phyloP scores from a whole-genome alignment of 2,888 invertebrate species.

The Leptothorax acervorum region DNA sequence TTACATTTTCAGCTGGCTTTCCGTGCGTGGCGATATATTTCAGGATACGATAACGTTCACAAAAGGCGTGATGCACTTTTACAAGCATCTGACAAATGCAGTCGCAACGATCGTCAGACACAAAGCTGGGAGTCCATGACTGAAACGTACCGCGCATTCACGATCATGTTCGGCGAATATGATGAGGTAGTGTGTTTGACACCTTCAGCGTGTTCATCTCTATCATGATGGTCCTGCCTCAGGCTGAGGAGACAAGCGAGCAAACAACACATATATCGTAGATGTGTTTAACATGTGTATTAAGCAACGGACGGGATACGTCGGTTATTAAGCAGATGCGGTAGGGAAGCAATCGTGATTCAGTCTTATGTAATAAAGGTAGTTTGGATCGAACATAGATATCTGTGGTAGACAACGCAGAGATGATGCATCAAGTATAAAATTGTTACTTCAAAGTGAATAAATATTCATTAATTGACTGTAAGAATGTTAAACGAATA shows the following conservation, averaged over 20 bases:
- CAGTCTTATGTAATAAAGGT: constrained; percentile 43
- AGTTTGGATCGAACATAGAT: background rate
- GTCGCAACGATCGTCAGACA: constrained; percentile 66
- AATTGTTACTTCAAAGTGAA: background rate
- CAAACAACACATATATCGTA: constrained; percentile 55
- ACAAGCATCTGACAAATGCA: constrained; percentile 52
- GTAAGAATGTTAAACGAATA: background rate
- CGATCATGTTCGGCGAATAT: constrained; percentile 54
- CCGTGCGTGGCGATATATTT: background rate
- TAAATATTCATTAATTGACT: background rate
- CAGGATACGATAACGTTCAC: background rate
- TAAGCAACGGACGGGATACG: constrained; percentile 65
- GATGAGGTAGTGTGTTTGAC: constrained; percentile 73
- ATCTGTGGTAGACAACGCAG: background rate
- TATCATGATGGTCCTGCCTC: constrained; percentile 60
- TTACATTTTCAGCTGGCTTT: background rate
- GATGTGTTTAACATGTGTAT: constrained; percentile 63
- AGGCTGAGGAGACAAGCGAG: constrained; percentile 62
- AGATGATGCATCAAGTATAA: background rate
- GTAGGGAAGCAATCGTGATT: constrained; percentile 62
- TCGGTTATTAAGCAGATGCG: constrained; percentile 67
- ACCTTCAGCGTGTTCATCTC: constrained; percentile 69
- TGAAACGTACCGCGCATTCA: constrained; percentile 65
- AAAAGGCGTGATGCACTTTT: constrained; percentile 31
- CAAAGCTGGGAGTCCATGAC: constrained; percentile 64